Percentiles rank a stretch among this genome's conserved stretches.
These are phyloP conservation scores for Lerista edwardsae DNA, from an alignment of 2,797 vertebrate genomes.

Conservation along the genomic window DNA sequence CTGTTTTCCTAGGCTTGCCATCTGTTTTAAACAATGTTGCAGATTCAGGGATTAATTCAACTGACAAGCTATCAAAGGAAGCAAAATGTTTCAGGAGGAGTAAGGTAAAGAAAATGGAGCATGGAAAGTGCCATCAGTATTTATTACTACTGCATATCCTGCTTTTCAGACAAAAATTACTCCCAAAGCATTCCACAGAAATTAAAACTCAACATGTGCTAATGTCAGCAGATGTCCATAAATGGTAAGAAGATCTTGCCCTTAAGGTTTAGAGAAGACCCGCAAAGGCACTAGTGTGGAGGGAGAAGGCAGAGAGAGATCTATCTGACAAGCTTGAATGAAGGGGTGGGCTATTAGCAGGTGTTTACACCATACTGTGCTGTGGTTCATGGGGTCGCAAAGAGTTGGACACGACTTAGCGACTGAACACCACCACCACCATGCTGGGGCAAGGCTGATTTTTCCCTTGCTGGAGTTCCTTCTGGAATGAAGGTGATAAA, in stretches of 20 bases:
- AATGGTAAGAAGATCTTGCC: background rate
- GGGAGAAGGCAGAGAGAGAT: background rate
- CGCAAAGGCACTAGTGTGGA: background rate
- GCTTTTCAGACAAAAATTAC: background rate
- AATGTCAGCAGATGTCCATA: background rate
- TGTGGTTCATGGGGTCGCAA: too few relatives aligned
- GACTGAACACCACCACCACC: too few relatives aligned
- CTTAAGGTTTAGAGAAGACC: background rate
- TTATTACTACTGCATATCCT: background rate
- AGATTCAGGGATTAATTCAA: slow-evolving; percentile 37
- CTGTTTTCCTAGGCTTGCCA: slow-evolving; percentile 62
- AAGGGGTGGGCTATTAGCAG: background rate
- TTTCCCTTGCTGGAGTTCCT: background rate
- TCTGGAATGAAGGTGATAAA: background rate
- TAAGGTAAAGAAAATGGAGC: slow-evolving; percentile 73
- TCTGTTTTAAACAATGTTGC: slow-evolving; percentile 38
- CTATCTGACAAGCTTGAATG: background rate
- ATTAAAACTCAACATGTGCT: background rate
- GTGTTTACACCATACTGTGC: background rate
- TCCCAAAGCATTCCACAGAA: background rate
- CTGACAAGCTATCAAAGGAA: slow-evolving; percentile 57
- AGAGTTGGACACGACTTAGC: too few relatives aligned
- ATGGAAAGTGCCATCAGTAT: background rate
- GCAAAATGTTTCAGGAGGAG: slow-evolving; percentile 76
- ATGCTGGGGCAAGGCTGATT: background rate